Conservation (phyloP, 2,113 vertebrate genomes). For the Fulmarus glacialis region DNA sequence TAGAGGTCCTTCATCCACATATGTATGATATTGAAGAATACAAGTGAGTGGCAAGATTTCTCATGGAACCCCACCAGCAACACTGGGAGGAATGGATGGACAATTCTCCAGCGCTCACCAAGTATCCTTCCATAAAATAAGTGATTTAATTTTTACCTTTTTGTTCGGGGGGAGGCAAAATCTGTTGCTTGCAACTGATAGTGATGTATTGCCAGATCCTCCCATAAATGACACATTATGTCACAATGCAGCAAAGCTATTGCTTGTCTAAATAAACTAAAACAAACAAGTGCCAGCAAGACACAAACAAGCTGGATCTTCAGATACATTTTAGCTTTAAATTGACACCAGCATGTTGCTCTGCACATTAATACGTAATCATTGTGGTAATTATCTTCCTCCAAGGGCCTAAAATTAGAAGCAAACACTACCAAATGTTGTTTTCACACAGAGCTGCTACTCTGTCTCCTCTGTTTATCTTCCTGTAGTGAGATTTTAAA, state of each 20-base stretch:
- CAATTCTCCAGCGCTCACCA: not conserved
- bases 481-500: not conserved
- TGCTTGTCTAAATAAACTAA: not conserved
- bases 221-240: not conserved
- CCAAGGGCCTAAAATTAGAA: slow-evolving; percentile 12
- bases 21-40: not conserved
- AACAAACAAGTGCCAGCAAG: not conserved
- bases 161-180: not conserved
- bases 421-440: not conserved
- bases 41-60: not conserved
- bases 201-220: not conserved
- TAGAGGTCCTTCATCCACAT: not conserved
- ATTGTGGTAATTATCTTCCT: not conserved
- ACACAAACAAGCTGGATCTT: not conserved
- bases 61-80: not conserved
- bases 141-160: not conserved
- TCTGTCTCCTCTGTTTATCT: not conserved
- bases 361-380: not conserved
- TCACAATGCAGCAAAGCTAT: not conserved
- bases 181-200: not conserved
- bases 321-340: not conserved
- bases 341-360: not conserved
- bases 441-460: not conserved
- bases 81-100: not conserved
- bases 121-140: not conserved